These are phyloP conservation scores for Macropodus opercularis DNA, from an alignment of 2,797 vertebrate genomes.

Conservation along the genomic window DNA sequence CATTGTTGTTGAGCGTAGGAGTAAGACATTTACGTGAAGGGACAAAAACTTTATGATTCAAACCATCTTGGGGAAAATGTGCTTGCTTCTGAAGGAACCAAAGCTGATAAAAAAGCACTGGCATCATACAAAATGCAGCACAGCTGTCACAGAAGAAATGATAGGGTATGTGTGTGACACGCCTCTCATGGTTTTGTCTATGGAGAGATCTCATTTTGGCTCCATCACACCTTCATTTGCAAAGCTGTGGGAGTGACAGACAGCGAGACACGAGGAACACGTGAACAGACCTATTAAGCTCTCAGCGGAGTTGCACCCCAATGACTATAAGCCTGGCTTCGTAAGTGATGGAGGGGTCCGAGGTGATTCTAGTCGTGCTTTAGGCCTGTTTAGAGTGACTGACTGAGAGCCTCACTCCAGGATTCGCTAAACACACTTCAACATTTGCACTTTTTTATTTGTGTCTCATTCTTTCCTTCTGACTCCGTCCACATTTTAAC, in stretches of 20 bases:
- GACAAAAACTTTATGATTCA: conserved; percentile 24
- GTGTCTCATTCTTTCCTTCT: conserved; percentile 23
- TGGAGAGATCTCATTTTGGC: conserved; percentile 48
- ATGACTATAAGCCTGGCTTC: conserved; percentile 64
- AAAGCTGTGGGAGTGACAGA: conserved; percentile 59
- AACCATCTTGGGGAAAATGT: conserved; percentile 9
- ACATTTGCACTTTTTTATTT: conserved; percentile 34
- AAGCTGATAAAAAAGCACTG: conserved; percentile 17
- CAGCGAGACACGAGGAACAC: conserved; percentile 16
- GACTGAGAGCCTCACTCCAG: conserved; percentile 55
- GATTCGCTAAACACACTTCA: conserved; percentile 54
- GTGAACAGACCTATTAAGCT: conserved; percentile 32
- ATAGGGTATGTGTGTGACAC: conserved; percentile 47
- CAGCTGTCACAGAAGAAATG: conserved; percentile 31
- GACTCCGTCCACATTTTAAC: conserved; percentile 11
- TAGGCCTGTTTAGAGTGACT: conserved; percentile 65
- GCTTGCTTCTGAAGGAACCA: conserved; percentile 22
- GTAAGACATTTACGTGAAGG: conserved; percentile 21
- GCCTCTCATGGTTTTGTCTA: conserved; percentile 43
- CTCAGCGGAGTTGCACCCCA: conserved; percentile 21
- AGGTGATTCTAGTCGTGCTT: conserved; percentile 70
- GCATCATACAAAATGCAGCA: conserved; percentile 26
- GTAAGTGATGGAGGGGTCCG: conserved; percentile 63
- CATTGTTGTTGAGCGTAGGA: conserved; percentile 17
- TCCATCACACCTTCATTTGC: conserved; percentile 63